Evolutionary conservation across 92 coral and sea anemone genomes (phyloP), one percentile per base, ranked within the genome.

Genomic region (Porites cylindrica): DNA sequence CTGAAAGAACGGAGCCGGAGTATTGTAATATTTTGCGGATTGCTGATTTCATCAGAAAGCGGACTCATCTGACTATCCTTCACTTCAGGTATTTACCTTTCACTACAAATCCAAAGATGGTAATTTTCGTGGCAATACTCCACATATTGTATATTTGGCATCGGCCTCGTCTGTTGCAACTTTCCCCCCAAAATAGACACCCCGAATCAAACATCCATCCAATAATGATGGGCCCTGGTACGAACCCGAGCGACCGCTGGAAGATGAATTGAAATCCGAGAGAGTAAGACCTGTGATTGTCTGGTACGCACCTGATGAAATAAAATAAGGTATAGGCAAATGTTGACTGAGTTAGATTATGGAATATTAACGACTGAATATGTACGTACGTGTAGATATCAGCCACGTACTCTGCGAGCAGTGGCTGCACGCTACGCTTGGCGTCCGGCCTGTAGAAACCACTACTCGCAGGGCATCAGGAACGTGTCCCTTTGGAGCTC

Each of bases 251-350:
- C 10, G 93, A 80, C 18, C 96, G 93, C 63, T 80, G 73, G 62
- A 93, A 90, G 21, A 92, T 80, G 78, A 90, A 94, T 84, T 96
- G 98, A 53, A 96, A 76, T 1, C 98, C 98, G 4, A 88, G 91
- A 7, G 98, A 95, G 72, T 85, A 96, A 6, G 98, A 94, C 20
- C 98, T 90, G 38, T 96, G 96, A 80, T 96, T 92, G 79, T 96
- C 93, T 0, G 98, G 91, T 3, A 96, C 98, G 70, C 92, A 94
- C 23, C 98, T 96, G 85, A 17, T 47, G 65, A 79, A 54, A 83
- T 64, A 13, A 59, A 58, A 82, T 10, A 16, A 7, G 8, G 32
- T 29, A 38, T 29, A 38, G 47, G 47, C 47, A 38, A 38, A 38
- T 38, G 0, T 38, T 4, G 47, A 38, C 47, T 38, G 47, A 38